phyloP scores from a whole-genome alignment of 2,888 invertebrate genomes.

The Sphinx pinastri region DNA sequence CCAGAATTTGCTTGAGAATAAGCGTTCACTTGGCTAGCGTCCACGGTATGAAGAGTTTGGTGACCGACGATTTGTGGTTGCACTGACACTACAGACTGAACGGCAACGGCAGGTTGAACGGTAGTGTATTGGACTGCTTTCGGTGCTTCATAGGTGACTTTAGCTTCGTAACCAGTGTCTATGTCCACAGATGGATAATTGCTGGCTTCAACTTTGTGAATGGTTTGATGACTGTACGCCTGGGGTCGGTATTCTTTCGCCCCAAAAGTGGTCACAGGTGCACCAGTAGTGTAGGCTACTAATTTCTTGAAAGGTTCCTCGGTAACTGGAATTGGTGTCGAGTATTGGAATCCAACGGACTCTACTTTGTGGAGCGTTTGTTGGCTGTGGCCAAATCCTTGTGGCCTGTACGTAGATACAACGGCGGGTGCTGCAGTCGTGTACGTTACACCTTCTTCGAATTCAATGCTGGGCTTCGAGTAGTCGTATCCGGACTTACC shows the following conservation, averaged over 20 bases:
- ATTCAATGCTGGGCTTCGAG: slow-evolving; percentile 65
- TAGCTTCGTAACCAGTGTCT: slow-evolving; percentile 47
- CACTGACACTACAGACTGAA: slow-evolving; percentile 58
- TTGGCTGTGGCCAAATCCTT: slow-evolving; percentile 64
- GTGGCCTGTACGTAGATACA: slow-evolving; percentile 67
- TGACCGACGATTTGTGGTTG: slow-evolving; percentile 64
- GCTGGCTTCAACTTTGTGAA: slow-evolving; percentile 58
- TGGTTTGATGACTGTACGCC: slow-evolving; percentile 64
- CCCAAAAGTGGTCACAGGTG: slow-evolving; percentile 54
- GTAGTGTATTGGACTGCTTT: slow-evolving; percentile 56
- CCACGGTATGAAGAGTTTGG: slow-evolving; percentile 66
- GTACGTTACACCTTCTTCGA: slow-evolving; percentile 68
- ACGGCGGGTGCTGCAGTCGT: slow-evolving; percentile 64
- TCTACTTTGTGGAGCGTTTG: slow-evolving; percentile 65
- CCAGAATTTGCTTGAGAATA: slow-evolving; percentile 47
- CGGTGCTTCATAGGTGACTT: slow-evolving; percentile 48
- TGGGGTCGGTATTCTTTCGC: slow-evolving; percentile 59
- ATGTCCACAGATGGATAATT: slow-evolving; percentile 51
- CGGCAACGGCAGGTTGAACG: slow-evolving; percentile 51
- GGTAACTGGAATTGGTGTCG: slow-evolving; percentile 61
- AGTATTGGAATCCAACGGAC: slow-evolving; percentile 62
- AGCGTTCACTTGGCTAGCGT: slow-evolving; percentile 55
- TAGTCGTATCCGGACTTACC: slow-evolving; percentile 60
- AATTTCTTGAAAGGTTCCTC: slow-evolving; percentile 73
- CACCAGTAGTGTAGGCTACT: slow-evolving; percentile 74